Evolutionary conservation across 2,797 vertebrate species (phyloP), one percentile per base, ranked within the genome.

Genomic region (Parauchenoglanis ngamensis): DNA sequence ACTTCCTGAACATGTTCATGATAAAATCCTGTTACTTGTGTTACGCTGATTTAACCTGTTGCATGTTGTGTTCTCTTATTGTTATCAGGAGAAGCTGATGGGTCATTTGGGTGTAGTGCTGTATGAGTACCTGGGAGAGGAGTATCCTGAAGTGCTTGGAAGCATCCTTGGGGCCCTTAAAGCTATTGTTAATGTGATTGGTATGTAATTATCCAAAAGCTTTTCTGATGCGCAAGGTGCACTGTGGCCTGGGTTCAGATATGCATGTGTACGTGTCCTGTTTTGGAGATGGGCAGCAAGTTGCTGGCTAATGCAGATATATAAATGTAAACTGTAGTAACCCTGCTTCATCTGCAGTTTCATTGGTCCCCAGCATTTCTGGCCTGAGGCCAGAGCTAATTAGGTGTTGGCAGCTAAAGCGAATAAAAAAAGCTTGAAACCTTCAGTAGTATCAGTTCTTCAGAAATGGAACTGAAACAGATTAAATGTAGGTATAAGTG

Each of bases 181-280:
- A 94, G 98, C 98, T 89, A 99, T 99, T 82, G 98, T 99, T 61
- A 99, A 99, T 25, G 98, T 99, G 15, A 99, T 99, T 84, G 98
- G 98, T 99, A 95, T 0, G 97, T 90, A 40, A 23, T 40, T 70
- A 80, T 44, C 10, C 8, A 25, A 3, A 28, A n/a, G 28, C n/a
- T 54, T 70, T 67, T 17, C 23, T 73, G 70, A 73, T 35, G 15
- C 8, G 25, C 40, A 8, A 8, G 17, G 17, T 72, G 68, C 17
- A 73, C n/a, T 56, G 31, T 23, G 76, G n/a, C 19, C 31, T 35
- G 28, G 6, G 6, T 56, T 31, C 25, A 75, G 44, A 44, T 49
- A 56, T 31, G n/a, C 25, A 52, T n/a, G 2, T 31, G 23, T 19
- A 40, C 3, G 11, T 49, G 15, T 21, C 15, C 15, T 52, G 2